Evolutionary conservation across 1,140 invertebrate genomes (phyloP).

Genomic region (Procambarus virginalis): DNA sequence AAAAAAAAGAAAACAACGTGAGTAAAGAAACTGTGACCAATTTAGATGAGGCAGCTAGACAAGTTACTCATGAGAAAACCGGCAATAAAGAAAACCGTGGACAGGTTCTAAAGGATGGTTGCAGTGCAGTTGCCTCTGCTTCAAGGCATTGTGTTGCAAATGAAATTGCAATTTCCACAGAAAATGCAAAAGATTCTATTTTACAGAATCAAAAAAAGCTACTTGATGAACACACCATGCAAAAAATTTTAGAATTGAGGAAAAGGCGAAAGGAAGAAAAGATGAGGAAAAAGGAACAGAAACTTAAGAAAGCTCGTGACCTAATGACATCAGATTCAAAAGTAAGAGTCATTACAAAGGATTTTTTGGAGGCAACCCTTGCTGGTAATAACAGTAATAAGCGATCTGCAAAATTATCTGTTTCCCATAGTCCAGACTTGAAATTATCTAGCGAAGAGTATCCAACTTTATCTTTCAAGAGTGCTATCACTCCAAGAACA

Average conservation of each 20-base stretch:
- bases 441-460: neutral
- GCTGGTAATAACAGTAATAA: neutral
- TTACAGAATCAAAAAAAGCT: neutral
- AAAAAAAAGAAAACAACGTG: neutral
- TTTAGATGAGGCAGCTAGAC: neutral
- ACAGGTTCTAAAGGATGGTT: neutral
- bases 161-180: neutral
- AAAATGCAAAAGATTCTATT: neutral
- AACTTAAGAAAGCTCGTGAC: constrained; percentile 15
- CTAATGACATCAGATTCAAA: constrained; percentile 13
- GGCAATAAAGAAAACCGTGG: neutral
- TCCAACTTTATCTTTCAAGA: neutral
- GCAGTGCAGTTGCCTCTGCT: neutral
- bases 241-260: neutral
- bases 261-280: constrained; percentile 19
- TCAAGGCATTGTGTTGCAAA: neutral
- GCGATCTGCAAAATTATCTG: neutral
- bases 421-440: neutral
- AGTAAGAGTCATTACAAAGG: constrained; percentile 7
- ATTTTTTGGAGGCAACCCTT: neutral
- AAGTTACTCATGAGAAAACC: neutral
- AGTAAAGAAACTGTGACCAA: neutral
- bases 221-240: neutral
- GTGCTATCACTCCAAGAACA: neutral
- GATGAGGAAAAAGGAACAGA: constrained; percentile 15